Base-by-base conservation (phyloP, 2,797 vertebrate genomes). In the Danio albolineatus region DNA sequence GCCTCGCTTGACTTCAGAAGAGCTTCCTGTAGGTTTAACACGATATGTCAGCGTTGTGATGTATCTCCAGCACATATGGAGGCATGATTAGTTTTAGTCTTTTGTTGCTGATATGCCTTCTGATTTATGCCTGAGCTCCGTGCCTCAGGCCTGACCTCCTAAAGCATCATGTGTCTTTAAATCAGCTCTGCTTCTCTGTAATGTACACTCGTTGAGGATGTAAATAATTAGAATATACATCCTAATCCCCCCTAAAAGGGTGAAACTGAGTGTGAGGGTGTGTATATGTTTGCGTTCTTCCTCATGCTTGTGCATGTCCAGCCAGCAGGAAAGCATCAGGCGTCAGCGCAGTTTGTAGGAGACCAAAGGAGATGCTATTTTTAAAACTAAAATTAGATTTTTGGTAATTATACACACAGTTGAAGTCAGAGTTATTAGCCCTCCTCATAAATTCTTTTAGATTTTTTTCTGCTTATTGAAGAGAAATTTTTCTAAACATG, bases 171-270 rank as follows among this genome's bases (percentile, higher is more conserved):
- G 57, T 41, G 10, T 39, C 13, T n/a, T 54, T 77, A 77, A 62
- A 72, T 59, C 67, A 82, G 46, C 10, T 57, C 60, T 73, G 46
- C 60, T 38, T 79, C 69, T 44, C 10, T 48, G 17, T 69, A 62
- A 69, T 43, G 49, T 60, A 64, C 41, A 64, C 59, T 57, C 41
- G 57, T 65, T 51, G 65, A 74, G 71, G 51, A 69, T 75, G 71
- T 75, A 75, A 59, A 75, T 74, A 67, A 75, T 51, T 60, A 43
- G 28, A 49, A 46, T 67, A 51, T n/a, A 67, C 60, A 73, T 60
- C 13, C 51, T 21, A 75, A 75, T 70, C 74, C 16, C 10, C 36
- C 21, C 54, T 54, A 39, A 51, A 71, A 72, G 66, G 64, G 59
- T 82, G 41, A 82, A 56, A 59, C 21, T 64, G 49, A 72, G 74